phyloP scores from a whole-genome alignment of 2,797 vertebrate species.

The Phyllotis vaccarum region DNA sequence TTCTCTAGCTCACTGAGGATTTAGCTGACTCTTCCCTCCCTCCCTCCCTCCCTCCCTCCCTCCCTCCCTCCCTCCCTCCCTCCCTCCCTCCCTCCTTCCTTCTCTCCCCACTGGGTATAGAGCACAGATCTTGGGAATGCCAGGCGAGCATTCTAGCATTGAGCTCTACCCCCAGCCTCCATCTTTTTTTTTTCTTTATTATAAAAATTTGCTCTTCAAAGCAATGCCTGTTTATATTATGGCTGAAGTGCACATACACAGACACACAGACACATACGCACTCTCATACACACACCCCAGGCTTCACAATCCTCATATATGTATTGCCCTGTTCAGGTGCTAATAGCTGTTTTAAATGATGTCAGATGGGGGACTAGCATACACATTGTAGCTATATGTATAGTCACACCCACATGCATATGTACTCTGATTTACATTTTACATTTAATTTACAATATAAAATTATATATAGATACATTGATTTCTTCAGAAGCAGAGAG shows the following conservation, averaged over 20 bases:
- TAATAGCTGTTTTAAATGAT: conserved; percentile 7
- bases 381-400: background rate
- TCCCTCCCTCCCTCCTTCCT: no score
- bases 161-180: background rate
- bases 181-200: background rate
- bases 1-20: background rate
- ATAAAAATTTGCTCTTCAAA: background rate
- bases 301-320: background rate
- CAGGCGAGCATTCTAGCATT: background rate
- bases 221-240: background rate
- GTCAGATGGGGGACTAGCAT: background rate
- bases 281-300: background rate
- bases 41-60: background rate
- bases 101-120: background rate
- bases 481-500: background rate
- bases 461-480: background rate
- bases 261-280: background rate
- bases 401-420: background rate
- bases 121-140: background rate
- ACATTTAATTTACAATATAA: conserved; percentile 34
- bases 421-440: conserved; percentile 13
- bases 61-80: rapidly evolving
- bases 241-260: background rate
- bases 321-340: background rate
- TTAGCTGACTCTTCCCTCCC: background rate